These are phyloP conservation scores for Lanius collurio DNA, from an alignment of 2,113 vertebrate genomes.

Conservation along the genomic window DNA sequence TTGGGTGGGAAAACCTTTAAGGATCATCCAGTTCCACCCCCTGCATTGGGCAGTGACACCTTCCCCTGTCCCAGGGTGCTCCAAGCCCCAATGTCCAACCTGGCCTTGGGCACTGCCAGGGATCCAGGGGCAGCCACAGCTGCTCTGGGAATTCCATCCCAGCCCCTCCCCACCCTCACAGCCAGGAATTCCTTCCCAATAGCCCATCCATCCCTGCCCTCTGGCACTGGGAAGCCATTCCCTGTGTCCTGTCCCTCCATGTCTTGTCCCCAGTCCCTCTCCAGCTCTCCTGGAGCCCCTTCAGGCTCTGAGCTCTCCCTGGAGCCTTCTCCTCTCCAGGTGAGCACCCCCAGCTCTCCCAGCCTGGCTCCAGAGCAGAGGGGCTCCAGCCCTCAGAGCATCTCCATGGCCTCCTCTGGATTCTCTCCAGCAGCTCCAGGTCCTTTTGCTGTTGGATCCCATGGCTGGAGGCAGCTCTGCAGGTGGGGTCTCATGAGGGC, in stretches of 20 bases:
- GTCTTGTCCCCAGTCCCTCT: neutral
- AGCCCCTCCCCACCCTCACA: accelerated
- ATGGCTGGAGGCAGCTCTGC: neutral
- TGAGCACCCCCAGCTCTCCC: neutral
- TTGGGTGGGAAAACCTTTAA: neutral
- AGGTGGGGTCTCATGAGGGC: neutral
- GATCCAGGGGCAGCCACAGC: neutral
- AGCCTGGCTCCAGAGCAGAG: neutral
- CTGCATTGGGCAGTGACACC: neutral
- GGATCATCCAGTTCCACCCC: neutral
- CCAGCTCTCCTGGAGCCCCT: neutral
- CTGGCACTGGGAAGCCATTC: neutral
- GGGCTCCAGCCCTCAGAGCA: neutral
- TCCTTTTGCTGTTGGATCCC: neutral
- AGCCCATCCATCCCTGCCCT: accelerated
- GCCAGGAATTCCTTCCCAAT: accelerated
- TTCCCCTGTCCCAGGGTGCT: accelerated
- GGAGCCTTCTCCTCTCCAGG: neutral
- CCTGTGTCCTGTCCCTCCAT: neutral
- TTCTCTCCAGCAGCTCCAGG: neutral
- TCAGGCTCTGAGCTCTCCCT: accelerated
- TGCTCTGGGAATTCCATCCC: accelerated
- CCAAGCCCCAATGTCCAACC: accelerated
- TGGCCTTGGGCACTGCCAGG: neutral
- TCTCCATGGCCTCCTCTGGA: accelerated